phyloP scores from a whole-genome alignment of 1,140 invertebrate genomes.

The Meloidogyne hapla region DNA sequence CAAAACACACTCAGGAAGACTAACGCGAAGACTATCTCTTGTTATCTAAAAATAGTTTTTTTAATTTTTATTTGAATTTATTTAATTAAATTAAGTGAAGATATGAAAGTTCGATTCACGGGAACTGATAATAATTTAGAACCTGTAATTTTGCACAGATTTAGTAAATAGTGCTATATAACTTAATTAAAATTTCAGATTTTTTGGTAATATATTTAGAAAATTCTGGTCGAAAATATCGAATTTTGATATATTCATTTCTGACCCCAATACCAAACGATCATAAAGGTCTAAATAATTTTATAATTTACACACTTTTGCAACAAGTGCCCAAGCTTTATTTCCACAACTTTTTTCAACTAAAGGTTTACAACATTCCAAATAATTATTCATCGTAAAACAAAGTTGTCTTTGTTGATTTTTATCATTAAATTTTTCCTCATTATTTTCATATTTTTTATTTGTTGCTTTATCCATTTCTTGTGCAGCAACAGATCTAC shows the following conservation, averaged over 20 bases:
- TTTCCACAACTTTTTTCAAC: slow-evolving; percentile 15
- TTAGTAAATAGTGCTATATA: too few relatives aligned
- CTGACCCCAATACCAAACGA: too few relatives aligned
- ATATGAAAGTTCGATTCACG: too few relatives aligned
- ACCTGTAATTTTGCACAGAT: too few relatives aligned
- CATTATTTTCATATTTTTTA: slow-evolving; percentile 9
- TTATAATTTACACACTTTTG: slow-evolving; percentile 2
- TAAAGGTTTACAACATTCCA: slow-evolving; percentile 31
- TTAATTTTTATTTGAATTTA: too few relatives aligned
- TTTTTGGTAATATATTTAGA: too few relatives aligned
- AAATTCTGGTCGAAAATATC: too few relatives aligned
- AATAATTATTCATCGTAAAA: slow-evolving; percentile 32
- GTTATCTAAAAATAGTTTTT: slow-evolving; percentile 23
- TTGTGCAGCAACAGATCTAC: slow-evolving; percentile 17
- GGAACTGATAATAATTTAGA: too few relatives aligned
- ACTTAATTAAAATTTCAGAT: too few relatives aligned
- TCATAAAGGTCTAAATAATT: neutral
- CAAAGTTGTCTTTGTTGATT: slow-evolving; percentile 9
- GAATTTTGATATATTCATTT: too few relatives aligned
- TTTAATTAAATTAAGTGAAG: too few relatives aligned
- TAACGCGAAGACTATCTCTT: slow-evolving; percentile 12
- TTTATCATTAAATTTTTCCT: slow-evolving; percentile 16
- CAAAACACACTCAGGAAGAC: slow-evolving; percentile 13
- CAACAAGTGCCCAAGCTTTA: slow-evolving; percentile 15
- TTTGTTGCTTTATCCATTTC: slow-evolving; percentile 21